phyloP scores from a whole-genome alignment of 2,888 invertebrate species.

The Emmelina monodactyla region DNA sequence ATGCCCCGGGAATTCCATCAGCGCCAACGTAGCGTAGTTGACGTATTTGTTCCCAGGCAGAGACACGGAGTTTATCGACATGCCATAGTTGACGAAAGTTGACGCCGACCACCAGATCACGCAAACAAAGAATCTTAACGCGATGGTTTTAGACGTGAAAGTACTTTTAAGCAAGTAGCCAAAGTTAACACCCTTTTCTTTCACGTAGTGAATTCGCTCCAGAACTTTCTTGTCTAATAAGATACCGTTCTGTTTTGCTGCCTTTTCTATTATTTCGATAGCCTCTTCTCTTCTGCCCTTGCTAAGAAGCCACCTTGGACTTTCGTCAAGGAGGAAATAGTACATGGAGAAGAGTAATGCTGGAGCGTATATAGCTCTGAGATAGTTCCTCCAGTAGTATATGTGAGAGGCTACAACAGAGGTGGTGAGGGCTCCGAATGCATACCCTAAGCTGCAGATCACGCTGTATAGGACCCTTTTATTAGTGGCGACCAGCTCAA shows the following conservation, averaged over 20 bases:
- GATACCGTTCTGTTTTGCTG: constrained; percentile 57
- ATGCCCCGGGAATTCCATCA: constrained; percentile 67
- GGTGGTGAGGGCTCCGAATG: constrained; percentile 26
- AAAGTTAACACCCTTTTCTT: constrained; percentile 25
- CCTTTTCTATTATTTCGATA: constrained; percentile 65
- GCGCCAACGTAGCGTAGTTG: constrained; percentile 71
- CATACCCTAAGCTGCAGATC: constrained; percentile 28
- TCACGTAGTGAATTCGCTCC: constrained; percentile 26
- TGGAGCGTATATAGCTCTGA: constrained; percentile 73
- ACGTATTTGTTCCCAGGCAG: constrained; percentile 78
- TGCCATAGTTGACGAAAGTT: constrained; percentile 79
- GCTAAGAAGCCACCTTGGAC: constrained; percentile 81
- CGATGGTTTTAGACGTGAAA: constrained; percentile 31
- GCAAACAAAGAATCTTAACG: constrained; percentile 41
- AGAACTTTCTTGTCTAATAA: constrained; percentile 28
- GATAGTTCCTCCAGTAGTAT: constrained; percentile 73
- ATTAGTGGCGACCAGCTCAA: constrained; percentile 39
- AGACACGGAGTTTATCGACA: constrained; percentile 77
- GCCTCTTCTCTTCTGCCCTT: constrained; percentile 72
- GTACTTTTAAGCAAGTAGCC: constrained; percentile 30
- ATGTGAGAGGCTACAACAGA: constrained; percentile 39
- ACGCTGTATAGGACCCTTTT: constrained; percentile 33
- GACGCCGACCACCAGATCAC: constrained; percentile 67
- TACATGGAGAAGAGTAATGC: constrained; percentile 71
- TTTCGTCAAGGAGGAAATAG: constrained; percentile 74